Evolutionary conservation across 2,888 invertebrate species (phyloP), one percentile per base, ranked within the genome.

Genomic region (Cotesia congregata): DNA sequence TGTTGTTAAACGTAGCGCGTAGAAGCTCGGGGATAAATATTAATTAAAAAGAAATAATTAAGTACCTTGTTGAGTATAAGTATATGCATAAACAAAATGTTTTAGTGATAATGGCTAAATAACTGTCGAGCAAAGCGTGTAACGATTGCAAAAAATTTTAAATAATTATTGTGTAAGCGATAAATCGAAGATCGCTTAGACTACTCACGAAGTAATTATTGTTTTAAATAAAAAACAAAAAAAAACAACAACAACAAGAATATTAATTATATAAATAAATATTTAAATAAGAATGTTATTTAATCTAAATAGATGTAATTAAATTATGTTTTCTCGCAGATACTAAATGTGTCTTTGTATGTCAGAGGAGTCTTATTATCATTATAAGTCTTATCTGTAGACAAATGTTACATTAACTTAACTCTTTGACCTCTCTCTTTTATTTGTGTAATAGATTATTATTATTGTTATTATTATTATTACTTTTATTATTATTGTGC

Each of bases 61-160:
- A 87, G 88, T 88, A 88, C 88, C 88, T 89, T 88, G 87, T 89
- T 86, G 87, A 88, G 80, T 86, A 85, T 88, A 88, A 87, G 85
- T 87, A 88, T 86, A 82, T 85, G 80, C 82, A 85, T 83, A 84
- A 84, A 77, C 30, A 50, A 72, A 78, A 65, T 65, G 50, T 70
- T 70, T 67, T 77, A 75, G 39, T 69, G 72, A 79, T 78, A 75
- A 78, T 80, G 77, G 79, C 78, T 79, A 76, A 77, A 75, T 71
- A 77, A 78, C 75, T 68, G 68, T 71, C 50, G 50, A 50, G 64
- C 72, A 60, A 65, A 65, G n/a, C 64, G 72, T 72, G 64, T 72
- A 41, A 40, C 41, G 72, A 38, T 62, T 74, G 71, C 68, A 61
- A 73, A 72, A 74, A 65, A 77, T 40, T 50, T 50, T 50, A 64